Evolutionary conservation across 2,888 invertebrate genomes (phyloP).

Genomic region (Chrysotoxum bicinctum): DNA sequence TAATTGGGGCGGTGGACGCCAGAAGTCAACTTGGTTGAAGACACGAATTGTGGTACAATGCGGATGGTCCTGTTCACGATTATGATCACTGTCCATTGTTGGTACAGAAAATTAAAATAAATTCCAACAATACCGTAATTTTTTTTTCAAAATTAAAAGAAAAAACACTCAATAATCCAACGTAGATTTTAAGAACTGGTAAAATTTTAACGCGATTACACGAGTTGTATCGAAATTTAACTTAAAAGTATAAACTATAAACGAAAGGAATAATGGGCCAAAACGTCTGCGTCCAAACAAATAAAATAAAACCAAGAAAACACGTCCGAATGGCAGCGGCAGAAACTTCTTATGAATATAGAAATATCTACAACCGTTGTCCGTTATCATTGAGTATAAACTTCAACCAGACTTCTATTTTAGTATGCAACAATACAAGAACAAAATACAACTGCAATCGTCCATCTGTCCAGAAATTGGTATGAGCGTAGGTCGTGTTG

Average conservation of each 20-base stretch:
- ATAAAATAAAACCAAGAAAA: not conserved
- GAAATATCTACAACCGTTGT: not conserved
- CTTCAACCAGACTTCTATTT: not conserved
- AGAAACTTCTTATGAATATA: not conserved
- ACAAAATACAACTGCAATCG: not conserved
- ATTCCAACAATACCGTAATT: not conserved
- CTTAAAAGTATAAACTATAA: not conserved
- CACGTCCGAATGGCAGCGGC: not conserved
- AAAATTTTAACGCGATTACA: slow-evolving; percentile 24
- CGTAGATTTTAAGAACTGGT: slow-evolving; percentile 27
- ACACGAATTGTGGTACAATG: slow-evolving; percentile 44
- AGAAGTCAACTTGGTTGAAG: slow-evolving; percentile 48
- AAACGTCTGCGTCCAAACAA: not conserved
- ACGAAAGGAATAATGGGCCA: not conserved
- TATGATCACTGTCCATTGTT: slow-evolving; percentile 46
- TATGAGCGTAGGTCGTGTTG: not conserved
- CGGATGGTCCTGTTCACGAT: slow-evolving; percentile 42
- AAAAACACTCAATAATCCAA: slow-evolving; percentile 22
- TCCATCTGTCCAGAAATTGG: not conserved
- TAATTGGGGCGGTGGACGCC: slow-evolving; percentile 20
- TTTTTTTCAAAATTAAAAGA: not conserved
- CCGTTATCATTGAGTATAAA: not conserved
- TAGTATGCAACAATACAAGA: not conserved
- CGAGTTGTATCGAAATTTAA: not conserved
- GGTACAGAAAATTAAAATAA: not conserved